Evolutionary conservation across 1,140 invertebrate genomes (phyloP), one percentile per base, ranked within the genome.

Genomic region (Mycetomoellerius zeteki): DNA sequence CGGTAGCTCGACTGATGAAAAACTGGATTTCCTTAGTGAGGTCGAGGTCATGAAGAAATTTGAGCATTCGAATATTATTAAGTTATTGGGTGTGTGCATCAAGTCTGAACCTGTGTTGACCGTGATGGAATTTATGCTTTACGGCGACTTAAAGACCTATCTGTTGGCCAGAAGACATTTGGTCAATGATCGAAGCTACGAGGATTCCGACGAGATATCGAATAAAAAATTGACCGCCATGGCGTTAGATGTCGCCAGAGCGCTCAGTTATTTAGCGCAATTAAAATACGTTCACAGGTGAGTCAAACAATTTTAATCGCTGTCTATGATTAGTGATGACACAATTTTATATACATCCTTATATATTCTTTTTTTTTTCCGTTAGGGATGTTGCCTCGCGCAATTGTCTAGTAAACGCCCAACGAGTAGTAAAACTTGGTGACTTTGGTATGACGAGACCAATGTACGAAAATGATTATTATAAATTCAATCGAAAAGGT

Each of bases 401-500:
- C 30, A 99, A 99, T 96, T 99, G 98, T 93, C 95, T 99, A 3
- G 97, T 99, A 0, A 98, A 98, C 93, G 97, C 97, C 5, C 96
- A 97, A 84, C 96, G 97, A 77, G 96, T 97, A 0, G 97, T 99
- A 3, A 99, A 99, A 94, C 96, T 99, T 16, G 98, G 98, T 4
- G 98, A 99, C 94, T 99, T 99, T 94, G 98, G 98, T 27, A 99
- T 99, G 98, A 98, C 98, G 6, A 96, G 98, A 37, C 97, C 98
- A 5, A 97, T 98, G 93, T 98, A 97, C 93, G 98, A 98, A 89
- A 98, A 97, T 80, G 98, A 99, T 93, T 99, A 99, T 93, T 98
- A 98, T 92, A 96, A 97, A 85, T 98, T 98, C 89, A 98, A 97
- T 92, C 96, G 98, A 33, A 97, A 98, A 93, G 98, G 97, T 97